phyloP scores from a whole-genome alignment of 2,797 vertebrate genomes.

The Echiichthys vipera region DNA sequence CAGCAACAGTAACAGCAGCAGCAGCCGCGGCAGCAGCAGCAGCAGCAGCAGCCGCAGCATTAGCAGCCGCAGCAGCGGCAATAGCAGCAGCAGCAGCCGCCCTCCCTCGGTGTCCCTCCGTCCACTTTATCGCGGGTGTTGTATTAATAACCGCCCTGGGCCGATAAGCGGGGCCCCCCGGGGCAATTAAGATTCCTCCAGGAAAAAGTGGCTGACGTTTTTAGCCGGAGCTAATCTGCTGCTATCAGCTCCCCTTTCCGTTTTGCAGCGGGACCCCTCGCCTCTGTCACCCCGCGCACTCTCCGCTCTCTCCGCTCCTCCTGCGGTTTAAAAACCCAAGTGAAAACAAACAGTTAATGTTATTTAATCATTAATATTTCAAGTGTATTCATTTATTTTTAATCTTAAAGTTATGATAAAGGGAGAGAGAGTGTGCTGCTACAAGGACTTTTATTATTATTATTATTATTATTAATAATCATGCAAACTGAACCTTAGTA shows the following conservation, averaged over 20 bases:
- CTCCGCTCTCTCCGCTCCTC: constrained; percentile 8
- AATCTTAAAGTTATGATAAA: no score
- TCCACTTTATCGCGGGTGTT: constrained; percentile 68
- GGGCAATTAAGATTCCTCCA: constrained; percentile 86
- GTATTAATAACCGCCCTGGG: constrained; percentile 82
- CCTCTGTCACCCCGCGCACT: constrained; percentile 43
- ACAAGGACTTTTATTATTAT: no score
- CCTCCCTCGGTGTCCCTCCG: constrained; percentile 53
- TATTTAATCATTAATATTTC: neutral
- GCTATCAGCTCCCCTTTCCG: constrained; percentile 79
- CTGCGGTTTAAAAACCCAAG: neutral
- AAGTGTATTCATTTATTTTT: neutral
- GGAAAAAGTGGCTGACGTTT: constrained; percentile 77
- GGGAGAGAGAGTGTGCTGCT: no score
- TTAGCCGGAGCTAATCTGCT: constrained; percentile 78
- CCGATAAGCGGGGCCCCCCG: constrained; percentile 77
- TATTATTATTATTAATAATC: no score
- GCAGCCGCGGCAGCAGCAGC: no score
- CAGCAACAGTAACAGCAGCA: no score
- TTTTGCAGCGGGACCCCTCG: constrained; percentile 63
- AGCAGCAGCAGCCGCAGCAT: no score
- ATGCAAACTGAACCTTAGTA: no score
- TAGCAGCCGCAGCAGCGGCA: no score
- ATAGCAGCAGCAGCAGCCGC: constrained; percentile 2
- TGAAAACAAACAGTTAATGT: no score